A percentile compares a stretch with the other conserved stretches of the same genome.
phyloP scores from a whole-genome alignment of 2,888 invertebrate genomes.

The Poecilus cupreus region DNA sequence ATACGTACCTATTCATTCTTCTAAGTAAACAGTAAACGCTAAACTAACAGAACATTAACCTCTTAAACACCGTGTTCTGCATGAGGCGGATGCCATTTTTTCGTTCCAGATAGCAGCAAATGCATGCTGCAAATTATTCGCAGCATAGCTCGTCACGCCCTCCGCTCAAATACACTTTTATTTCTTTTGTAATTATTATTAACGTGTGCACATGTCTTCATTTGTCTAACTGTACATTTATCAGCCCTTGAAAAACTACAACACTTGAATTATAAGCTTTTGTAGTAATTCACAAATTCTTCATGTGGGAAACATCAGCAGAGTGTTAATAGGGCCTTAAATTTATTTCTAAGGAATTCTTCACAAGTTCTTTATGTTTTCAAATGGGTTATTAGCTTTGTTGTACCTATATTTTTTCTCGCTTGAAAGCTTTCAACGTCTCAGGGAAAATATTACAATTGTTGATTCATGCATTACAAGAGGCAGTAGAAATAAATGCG shows the following conservation, averaged over 20 bases:
- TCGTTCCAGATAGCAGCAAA: slow-evolving; percentile 9
- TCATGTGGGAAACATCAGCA: no score
- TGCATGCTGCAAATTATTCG: background rate
- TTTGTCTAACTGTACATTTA: slow-evolving; percentile 21
- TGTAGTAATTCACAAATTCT: no score
- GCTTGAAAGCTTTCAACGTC: no score
- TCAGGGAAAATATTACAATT: no score
- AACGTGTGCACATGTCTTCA: slow-evolving; percentile 18
- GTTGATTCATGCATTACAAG: no score
- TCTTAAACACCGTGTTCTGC: background rate
- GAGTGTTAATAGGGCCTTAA: no score
- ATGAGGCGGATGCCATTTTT: slow-evolving; percentile 19
- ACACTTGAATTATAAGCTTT: background rate
- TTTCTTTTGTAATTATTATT: slow-evolving; percentile 17
- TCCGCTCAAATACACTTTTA: background rate
- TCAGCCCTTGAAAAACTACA: slow-evolving; percentile 6
- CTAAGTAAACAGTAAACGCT: background rate
- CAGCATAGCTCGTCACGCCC: background rate
- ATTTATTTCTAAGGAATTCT: no score
- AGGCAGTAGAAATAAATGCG: no score
- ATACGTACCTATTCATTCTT: background rate
- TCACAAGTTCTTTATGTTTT: no score
- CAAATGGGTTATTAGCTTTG: no score
- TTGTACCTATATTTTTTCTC: no score
- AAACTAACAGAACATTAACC: slow-evolving; percentile 24